Conservation (phyloP, 1,140 invertebrate genomes). For the Tetragnatha versicolor region DNA sequence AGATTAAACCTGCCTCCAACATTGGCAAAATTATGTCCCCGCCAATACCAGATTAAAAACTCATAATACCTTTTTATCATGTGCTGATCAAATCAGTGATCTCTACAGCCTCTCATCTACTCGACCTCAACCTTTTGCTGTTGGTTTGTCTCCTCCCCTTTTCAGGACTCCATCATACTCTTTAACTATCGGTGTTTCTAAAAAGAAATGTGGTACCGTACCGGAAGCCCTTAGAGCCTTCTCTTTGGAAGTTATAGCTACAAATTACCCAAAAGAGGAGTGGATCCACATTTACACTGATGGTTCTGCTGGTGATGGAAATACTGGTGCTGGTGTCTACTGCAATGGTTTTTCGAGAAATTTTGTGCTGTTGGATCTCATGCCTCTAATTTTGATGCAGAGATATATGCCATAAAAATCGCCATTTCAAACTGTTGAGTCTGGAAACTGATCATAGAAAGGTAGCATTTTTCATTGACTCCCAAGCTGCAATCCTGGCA, state of each 20-base stretch:
- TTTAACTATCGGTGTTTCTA: not conserved
- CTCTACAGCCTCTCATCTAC: not conserved
- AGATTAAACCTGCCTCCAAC: slow-evolving; percentile 3
- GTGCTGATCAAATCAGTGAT: not conserved
- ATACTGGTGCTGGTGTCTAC: not conserved
- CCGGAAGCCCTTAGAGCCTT: slow-evolving; percentile 12
- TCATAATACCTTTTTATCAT: too few relatives aligned
- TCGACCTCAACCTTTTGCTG: not conserved
- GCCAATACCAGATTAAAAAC: too few relatives aligned
- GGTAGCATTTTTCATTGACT: not conserved
- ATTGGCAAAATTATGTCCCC: slow-evolving; percentile 11
- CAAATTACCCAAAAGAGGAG: slow-evolving; percentile 9
- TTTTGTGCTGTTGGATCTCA: not conserved
- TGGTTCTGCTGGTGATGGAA: slow-evolving; percentile 20
- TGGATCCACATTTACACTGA: slow-evolving; percentile 16
- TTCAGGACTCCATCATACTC: not conserved
- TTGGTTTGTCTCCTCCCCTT: not conserved
- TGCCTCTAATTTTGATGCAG: slow-evolving; percentile 11
- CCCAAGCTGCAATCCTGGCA: not conserved
- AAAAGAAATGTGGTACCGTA: slow-evolving; percentile 31
- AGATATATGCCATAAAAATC: slow-evolving; percentile 8
- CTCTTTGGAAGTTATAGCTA: not conserved
- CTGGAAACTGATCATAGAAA: not conserved
- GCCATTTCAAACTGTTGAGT: slow-evolving; percentile 23
- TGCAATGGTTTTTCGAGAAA: slow-evolving; percentile 11